Conservation (phyloP, 2,113 vertebrate genomes). For the Chaetura pelagica region DNA sequence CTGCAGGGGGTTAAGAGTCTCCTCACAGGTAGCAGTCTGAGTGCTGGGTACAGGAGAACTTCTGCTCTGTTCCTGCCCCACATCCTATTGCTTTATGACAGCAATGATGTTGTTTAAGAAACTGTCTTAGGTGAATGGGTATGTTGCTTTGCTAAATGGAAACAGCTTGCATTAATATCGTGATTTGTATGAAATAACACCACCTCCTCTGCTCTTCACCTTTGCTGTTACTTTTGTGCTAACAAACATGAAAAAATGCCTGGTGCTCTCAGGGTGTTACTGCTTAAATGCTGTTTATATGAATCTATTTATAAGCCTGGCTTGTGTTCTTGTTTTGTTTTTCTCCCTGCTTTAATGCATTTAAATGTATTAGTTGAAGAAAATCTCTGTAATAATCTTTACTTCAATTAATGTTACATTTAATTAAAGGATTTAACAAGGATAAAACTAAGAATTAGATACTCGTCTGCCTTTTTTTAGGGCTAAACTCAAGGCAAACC, state of each 20-base stretch:
- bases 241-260: not conserved
- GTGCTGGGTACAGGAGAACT: not conserved
- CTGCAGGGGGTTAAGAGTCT: fast-evolving
- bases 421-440: conserved; percentile 40
- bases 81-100: not conserved
- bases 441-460: conserved; percentile 24
- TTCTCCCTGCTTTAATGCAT: not conserved
- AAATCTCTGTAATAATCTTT: not conserved
- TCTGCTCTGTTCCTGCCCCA: not conserved
- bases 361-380: conserved; percentile 13
- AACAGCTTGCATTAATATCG: not conserved
- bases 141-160: not conserved
- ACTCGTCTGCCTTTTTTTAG: not conserved
- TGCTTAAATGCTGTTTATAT: not conserved
- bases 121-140: not conserved
- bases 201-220: not conserved
- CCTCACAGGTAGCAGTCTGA: not conserved
- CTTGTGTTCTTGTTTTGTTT: conserved; percentile 4
- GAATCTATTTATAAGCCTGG: not conserved
- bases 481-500: not conserved
- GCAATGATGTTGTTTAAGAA: not conserved
- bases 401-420: not conserved
- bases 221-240: not conserved
- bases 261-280: not conserved
- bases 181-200: not conserved